Base-by-base conservation (phyloP, 53 echinoderm and acorn worm species). In the Hippasteria phrygiana region DNA sequence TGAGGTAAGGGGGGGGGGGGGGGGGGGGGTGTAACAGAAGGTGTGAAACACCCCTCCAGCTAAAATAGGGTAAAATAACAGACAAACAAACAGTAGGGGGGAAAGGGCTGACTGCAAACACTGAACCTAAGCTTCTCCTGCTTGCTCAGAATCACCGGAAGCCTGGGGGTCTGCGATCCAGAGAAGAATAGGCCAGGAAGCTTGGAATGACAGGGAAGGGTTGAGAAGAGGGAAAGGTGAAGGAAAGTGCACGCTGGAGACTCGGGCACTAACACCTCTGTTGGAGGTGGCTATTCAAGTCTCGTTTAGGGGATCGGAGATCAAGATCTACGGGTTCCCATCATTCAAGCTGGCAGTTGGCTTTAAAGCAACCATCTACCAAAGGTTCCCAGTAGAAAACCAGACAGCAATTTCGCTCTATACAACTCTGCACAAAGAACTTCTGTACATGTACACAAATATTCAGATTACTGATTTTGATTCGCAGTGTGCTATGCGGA, bases 1-100 rank as follows among this genome's bases (percentile, higher is more conserved):
- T 43, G n/a, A 22, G 78, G 56, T 18, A 24, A 55, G 16, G 10
- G 55, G 37, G 78, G 78, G 73, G 42, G 41, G n/a, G n/a, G 37
- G 1, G 70, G 17, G 34, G 18, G n/a, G n/a, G n/a, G n/a, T n/a
- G n/a, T n/a, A 59, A 24, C 26, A 8, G 4, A 14, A 20, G 20
- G 59, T 59, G 51, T 76, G 31, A 33, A 47, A 34, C 48, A 48
- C 33, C 76, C 76, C 76, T 76, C 76, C 31, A 34, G 76, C 76
- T 31, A 76, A 27, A 74, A 43, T 5, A 32, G 20, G 31, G 29
- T 51, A 50, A 76, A 76, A 76, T 76, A 50, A 53, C 31, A 0
- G 33, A 50, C 51, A 32, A 50, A 27, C n/a, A 31, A 36, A 20
- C 14, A 84, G 65, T 32, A 71, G 43, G 63, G 55, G 63, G 42